Evolutionary conservation across 2,797 vertebrate species (phyloP), one percentile per base, ranked within the genome.

Genomic region (Tragopan temminckii): DNA sequence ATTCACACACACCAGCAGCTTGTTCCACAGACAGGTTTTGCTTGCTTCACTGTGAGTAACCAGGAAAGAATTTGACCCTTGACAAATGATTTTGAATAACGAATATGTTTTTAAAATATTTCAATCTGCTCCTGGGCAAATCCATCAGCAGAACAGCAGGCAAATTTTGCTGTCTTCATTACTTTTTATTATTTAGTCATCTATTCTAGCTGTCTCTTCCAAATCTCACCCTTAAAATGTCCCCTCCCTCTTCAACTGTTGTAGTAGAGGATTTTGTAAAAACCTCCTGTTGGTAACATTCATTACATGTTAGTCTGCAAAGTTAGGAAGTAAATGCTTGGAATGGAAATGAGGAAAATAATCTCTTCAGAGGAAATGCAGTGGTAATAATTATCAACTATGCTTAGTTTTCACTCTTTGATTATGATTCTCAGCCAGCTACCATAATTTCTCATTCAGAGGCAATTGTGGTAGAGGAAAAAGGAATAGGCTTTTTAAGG

Each of bases 81-180:
- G 77, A 95, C 70, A 94, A 95, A 95, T 70, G 4, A 79, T 70
- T 95, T 91, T 91, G 74, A 92, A 92, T 94, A 95, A 80, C 5
- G 2, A 94, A 78, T 80, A 95, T 72, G 40, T 81, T 94, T 94
- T 93, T 93, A 6, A 92, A 95, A 89, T 94, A 94, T 83, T 88
- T 78, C 80, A 88, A 64, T 95, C 89, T 96, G 76, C 74, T 94
- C 57, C 43, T 70, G 62, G 85, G 74, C 55, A 88, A 95, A 95
- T 92, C 92, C 87, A 93, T 94, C 90, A 89, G 67, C 74, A 70
- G 63, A 96, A 92, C 91, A 97, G 90, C 80, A 95, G 89, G 93
- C 16, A 77, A 95, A 92, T 91, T 76, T 89, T 93, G 57, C 67
- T 61, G 48, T 88, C 63, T 94, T 89, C 63, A 80, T 91, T 95